Evolutionary conservation across 2,888 invertebrate species (phyloP).

Genomic region (Lasius platythorax): DNA sequence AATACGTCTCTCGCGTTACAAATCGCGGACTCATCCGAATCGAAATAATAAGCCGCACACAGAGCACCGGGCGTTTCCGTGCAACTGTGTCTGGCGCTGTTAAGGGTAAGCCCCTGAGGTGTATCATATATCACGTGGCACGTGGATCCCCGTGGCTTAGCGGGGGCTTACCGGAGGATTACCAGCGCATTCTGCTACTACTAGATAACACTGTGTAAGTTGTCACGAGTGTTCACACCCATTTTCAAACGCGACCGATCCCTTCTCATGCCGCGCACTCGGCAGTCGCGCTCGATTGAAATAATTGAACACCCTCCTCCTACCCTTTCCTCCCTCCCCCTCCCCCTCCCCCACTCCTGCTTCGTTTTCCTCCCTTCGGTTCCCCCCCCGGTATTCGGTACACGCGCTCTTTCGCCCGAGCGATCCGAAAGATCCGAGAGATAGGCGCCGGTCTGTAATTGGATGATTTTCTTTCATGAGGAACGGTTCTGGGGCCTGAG

Average conservation of each 20-base stretch:
- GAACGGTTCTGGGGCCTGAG: constrained; percentile 78
- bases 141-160: constrained; percentile 79
- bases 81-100: constrained; percentile 55
- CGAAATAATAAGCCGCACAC: constrained; percentile 45
- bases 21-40: constrained; percentile 33
- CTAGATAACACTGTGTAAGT: constrained; percentile 85
- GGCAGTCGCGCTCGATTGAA: constrained; percentile 55
- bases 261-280: constrained; percentile 43
- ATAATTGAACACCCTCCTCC: constrained; percentile 75
- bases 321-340: background rate
- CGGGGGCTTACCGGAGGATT: constrained; percentile 83
- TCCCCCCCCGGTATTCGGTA: background rate
- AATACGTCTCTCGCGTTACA: background rate
- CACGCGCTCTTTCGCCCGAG: constrained; percentile 50
- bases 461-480: constrained; percentile 83
- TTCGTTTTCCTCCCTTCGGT: constrained; percentile 19
- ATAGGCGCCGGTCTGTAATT: constrained; percentile 80
- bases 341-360: background rate
- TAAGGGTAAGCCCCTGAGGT: constrained; percentile 72
- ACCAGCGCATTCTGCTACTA: constrained; percentile 83
- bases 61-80: constrained; percentile 52
- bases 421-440: constrained; percentile 78
- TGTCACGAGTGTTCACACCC: constrained; percentile 81
- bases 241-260: constrained; percentile 72
- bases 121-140: constrained; percentile 82